Evolutionary conservation across 2,797 vertebrate genomes (phyloP).

Genomic region (Rhincodon typus): DNA sequence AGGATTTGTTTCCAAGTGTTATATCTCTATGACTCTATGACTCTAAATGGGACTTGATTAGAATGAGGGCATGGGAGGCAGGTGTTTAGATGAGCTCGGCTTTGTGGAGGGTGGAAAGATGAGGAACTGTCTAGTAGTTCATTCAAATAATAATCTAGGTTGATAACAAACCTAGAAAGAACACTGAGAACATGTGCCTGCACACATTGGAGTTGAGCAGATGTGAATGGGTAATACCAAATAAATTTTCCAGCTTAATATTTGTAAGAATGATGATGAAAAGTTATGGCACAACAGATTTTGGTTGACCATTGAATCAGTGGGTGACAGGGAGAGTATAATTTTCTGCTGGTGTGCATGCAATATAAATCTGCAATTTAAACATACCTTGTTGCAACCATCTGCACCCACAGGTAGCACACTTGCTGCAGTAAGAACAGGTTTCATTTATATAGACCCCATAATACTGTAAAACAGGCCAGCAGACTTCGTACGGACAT

Average conservation of each 20-base stretch:
- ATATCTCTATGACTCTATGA: too few relatives aligned
- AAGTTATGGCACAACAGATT: neutral
- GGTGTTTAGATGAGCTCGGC: neutral
- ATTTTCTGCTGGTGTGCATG: neutral
- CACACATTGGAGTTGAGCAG: neutral
- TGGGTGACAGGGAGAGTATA: neutral
- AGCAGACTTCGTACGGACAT: too few relatives aligned
- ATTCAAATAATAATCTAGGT: neutral
- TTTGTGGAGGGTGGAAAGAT: neutral
- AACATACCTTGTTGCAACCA: neutral
- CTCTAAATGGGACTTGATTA: too few relatives aligned
- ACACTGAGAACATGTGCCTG: neutral
- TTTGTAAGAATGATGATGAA: neutral
- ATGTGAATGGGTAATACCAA: neutral
- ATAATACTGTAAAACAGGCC: neutral
- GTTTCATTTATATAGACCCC: neutral
- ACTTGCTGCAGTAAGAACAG: neutral
- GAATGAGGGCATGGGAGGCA: too few relatives aligned
- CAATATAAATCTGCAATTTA: neutral
- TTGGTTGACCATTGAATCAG: neutral
- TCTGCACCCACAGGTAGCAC: neutral
- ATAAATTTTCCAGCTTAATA: neutral
- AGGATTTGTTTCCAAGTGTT: too few relatives aligned
- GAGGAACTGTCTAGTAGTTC: neutral
- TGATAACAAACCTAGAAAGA: neutral